Evolutionary conservation across 1,140 invertebrate genomes (phyloP).

Genomic region (Drosophila baimaii): DNA sequence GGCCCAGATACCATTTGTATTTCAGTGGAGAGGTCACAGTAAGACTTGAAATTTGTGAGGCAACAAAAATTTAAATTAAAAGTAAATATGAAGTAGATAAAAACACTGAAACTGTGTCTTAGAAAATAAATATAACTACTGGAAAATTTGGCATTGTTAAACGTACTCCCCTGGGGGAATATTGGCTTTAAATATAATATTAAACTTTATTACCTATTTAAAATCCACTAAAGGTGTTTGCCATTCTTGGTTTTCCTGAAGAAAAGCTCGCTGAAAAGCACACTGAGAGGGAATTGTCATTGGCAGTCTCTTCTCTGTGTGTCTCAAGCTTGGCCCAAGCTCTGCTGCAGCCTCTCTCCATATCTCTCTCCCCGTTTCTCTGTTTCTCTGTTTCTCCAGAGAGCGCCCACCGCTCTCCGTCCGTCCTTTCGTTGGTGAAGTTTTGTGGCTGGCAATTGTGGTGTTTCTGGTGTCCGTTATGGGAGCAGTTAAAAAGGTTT

Average conservation of each 20-base stretch:
- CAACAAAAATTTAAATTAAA: not conserved
- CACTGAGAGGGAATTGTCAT: slow-evolving; percentile 53
- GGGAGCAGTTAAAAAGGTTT: slow-evolving; percentile 67
- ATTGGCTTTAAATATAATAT: not conserved
- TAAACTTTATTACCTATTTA: not conserved
- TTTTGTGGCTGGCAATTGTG: slow-evolving; percentile 40
- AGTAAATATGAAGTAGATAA: not conserved
- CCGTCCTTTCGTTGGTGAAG: slow-evolving; percentile 79
- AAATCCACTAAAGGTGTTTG: not conserved
- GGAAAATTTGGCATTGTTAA: too few relatives aligned
- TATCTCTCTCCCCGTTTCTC: not conserved
- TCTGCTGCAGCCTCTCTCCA: slow-evolving; percentile 20
- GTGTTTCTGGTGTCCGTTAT: slow-evolving; percentile 46
- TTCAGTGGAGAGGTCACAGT: not conserved
- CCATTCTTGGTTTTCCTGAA: slow-evolving; percentile 34
- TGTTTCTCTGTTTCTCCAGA: slow-evolving; percentile 27
- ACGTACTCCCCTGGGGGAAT: too few relatives aligned
- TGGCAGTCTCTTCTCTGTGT: slow-evolving; percentile 5
- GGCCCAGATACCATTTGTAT: not conserved
- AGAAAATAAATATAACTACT: not conserved
- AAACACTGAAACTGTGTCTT: not conserved
- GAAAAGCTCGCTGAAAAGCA: slow-evolving; percentile 69
- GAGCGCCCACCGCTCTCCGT: slow-evolving; percentile 46
- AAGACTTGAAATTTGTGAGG: slow-evolving; percentile 1
- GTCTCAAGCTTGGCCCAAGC: slow-evolving; percentile 29